Evolutionary conservation across 2,797 vertebrate genomes (phyloP), one percentile per base, ranked within the genome.

Genomic region (Poecilia gillii): DNA sequence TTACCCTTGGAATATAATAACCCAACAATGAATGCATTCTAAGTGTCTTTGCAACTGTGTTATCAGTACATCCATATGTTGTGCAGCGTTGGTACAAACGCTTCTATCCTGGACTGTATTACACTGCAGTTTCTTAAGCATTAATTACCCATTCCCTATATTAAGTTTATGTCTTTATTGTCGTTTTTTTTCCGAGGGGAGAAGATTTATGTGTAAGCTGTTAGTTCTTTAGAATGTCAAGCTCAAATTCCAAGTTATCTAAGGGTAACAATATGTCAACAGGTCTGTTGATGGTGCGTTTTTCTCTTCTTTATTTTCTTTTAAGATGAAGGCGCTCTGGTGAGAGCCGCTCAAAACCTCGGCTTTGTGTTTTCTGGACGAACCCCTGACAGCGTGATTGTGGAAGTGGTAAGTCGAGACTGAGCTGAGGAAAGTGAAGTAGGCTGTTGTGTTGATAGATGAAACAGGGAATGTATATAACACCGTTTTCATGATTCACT

Each of bases 331-430:
- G 97, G 97, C 25, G 98, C 99, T 0, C 91, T 99, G 91, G 99
- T 99, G 89, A 96, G 97, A 94, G 99, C 98, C 45, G 99, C 99
- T 51, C 96, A 86, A 47, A 95, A 96, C 87, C 92, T 99, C 80
- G 97, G 92, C 85, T 99, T 99, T 83, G 96, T 98, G 72, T 99
- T 99, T 90, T 97, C 97, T 31, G 99, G 97, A 83, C 93, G 99
- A 92, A 99, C 98, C 25, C 99, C 99, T 23, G 96, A 99, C 94
- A 97, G 95, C 0, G 98, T 99, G 86, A 98, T 99, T 75, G 96
- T 98, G 86, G 96, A 99, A 89, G 95, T 96, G 86, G 97, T 98
- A 93, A 94, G 97, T 87, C 23, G 23, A 72, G 16, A 78, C 47
- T 13, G 39, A 70, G 74, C 72, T 66, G 68, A 78, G 76, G 51